Conservation (phyloP, 2,113 vertebrate species). For the Scalopus aquaticus region DNA sequence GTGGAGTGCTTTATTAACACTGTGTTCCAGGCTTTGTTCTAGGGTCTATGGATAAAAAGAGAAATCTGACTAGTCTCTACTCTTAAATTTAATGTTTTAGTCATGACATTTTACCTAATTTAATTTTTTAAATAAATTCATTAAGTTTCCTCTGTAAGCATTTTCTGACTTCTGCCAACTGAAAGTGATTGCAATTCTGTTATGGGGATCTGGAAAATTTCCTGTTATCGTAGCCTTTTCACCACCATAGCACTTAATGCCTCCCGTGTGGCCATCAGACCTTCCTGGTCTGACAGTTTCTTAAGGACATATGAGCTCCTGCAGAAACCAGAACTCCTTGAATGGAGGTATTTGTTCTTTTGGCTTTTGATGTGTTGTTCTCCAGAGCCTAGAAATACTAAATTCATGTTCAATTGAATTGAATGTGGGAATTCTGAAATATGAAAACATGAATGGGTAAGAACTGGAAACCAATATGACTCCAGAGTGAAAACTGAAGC, state of each 20-base stretch:
- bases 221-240: conserved; percentile 61
- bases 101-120: neutral
- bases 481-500: neutral
- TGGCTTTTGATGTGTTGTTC: neutral
- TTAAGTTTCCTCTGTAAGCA: neutral
- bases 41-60: neutral
- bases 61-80: neutral
- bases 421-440: neutral
- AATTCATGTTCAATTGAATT: neutral
- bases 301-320: neutral
- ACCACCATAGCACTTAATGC: neutral
- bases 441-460: neutral
- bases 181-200: neutral
- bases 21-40: neutral
- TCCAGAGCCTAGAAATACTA: neutral
- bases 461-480: neutral
- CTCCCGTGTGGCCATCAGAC: neutral
- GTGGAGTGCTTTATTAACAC: neutral
- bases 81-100: conserved; percentile 15
- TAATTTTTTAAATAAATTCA: neutral
- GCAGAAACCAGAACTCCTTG: neutral
- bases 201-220: conserved; percentile 8
- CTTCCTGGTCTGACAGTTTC: conserved; percentile 21
- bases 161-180: conserved; percentile 10
- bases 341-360: neutral